Evolutionary conservation across 2,888 invertebrate species (phyloP).

Genomic region (Macaria notata): DNA sequence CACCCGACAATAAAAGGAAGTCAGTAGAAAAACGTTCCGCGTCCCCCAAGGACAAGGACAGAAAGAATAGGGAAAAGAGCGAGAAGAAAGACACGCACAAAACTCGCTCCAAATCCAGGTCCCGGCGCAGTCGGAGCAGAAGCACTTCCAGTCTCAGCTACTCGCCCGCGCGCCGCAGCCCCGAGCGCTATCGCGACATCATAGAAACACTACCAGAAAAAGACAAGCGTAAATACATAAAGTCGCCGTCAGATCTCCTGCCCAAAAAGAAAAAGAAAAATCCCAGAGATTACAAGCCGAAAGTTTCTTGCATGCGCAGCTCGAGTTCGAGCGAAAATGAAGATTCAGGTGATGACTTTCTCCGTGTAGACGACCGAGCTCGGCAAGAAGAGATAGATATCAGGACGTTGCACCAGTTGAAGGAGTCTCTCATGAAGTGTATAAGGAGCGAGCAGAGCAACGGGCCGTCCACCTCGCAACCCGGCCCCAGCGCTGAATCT

Average conservation of each 20-base stretch:
- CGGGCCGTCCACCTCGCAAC: conserved; percentile 52
- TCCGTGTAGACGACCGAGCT: conserved; percentile 72
- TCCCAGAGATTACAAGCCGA: conserved; percentile 51
- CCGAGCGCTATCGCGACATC: conserved; percentile 86
- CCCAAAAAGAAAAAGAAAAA: conserved; percentile 56
- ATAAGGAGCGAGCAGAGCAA: conserved; percentile 47
- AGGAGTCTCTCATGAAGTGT: conserved; percentile 69
- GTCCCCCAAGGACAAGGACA: conserved; percentile 35
- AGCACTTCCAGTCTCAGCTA: conserved; percentile 85
- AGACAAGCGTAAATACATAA: conserved; percentile 77
- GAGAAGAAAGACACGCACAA: conserved; percentile 45
- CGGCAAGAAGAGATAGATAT: conserved; percentile 82
- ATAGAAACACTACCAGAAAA: conserved; percentile 81
- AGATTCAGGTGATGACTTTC: conserved; percentile 79
- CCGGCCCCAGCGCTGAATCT: conserved; percentile 12
- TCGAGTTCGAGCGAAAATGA: conserved; percentile 83
- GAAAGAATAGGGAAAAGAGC: conserved; percentile 44
- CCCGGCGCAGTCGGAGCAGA: conserved; percentile 68
- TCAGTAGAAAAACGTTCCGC: conserved; percentile 39
- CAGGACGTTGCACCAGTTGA: conserved; percentile 86
- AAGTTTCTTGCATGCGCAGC: conserved; percentile 80
- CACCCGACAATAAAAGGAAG: conserved; percentile 50
- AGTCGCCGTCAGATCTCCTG: conserved; percentile 65
- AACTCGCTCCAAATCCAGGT: conserved; percentile 51
- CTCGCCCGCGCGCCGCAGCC: conserved; percentile 86